phyloP scores from a whole-genome alignment of 2,888 invertebrate genomes.

The Frankliniella intonsa region DNA sequence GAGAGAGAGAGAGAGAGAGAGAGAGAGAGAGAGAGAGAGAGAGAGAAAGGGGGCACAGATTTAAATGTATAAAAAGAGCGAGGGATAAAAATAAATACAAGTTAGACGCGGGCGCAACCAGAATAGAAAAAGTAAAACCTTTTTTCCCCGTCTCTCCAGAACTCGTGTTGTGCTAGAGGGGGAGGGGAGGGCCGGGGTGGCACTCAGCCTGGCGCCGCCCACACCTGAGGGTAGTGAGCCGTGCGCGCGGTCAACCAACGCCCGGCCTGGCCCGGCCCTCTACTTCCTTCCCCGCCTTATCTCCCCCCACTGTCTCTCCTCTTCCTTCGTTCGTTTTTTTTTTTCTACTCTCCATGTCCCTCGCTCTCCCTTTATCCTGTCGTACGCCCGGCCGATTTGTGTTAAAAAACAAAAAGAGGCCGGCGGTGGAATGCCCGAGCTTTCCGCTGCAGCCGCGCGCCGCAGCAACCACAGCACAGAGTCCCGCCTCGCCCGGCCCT shows the following conservation, averaged over 20 bases:
- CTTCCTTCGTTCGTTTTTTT: background rate
- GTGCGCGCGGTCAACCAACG: background rate
- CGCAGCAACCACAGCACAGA: too few species aligned
- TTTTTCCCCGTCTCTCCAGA: background rate
- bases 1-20: too few species aligned
- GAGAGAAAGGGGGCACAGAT: background rate
- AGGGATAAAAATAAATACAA: background rate
- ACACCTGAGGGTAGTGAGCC: background rate
- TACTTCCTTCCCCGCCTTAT: background rate
- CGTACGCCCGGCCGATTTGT: background rate
- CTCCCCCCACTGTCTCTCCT: too few species aligned
- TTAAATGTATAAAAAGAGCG: background rate
- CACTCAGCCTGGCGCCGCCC: conserved; percentile 14
- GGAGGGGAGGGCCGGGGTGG: background rate
- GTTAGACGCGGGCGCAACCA: too few species aligned
- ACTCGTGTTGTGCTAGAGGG: too few species aligned
- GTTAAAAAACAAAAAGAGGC: background rate
- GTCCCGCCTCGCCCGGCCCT: background rate
- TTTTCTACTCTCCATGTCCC: background rate
- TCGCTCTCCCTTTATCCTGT: background rate
- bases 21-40: too few species aligned
- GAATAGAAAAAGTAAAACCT: background rate
- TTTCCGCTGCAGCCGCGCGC: too few species aligned
- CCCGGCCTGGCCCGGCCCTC: background rate
- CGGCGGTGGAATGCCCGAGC: background rate